Evolutionary conservation across 1,140 invertebrate genomes (phyloP), one percentile per base, ranked within the genome.

Genomic region (Hycleus phaleratus): DNA sequence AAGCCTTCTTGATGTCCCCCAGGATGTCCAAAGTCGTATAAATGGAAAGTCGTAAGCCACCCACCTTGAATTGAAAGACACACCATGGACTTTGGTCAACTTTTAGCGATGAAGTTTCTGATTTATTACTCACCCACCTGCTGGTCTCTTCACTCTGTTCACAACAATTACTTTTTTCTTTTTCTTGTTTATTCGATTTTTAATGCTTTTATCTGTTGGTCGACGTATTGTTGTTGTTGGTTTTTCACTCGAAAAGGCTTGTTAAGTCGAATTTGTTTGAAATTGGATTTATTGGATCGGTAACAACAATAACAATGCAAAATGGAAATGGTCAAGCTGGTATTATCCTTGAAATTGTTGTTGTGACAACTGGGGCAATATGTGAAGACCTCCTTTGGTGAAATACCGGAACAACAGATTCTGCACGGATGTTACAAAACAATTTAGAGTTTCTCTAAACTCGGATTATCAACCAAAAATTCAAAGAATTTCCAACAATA

Each of bases 71-170:
- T 32, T 32, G 32, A 60, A 60, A 54, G 61, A 63, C 61, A 63
- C 58, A 63, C 61, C 61, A 63, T 58, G 54, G 56, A 56, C 58
- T 51, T 38, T 40, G 44, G 44, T 42, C 40, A 38, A 49, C 39
- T 38, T 52, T 50, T 48, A 44, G 53, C 61, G 61, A 51, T 61
- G 60, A 61, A 55, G 56, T 58, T 43, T 53, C 46, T 48, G 56
- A 58, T 58, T 61, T 61, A 58, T 58, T 58, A 43, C 55, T 26
- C 45, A 50, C 56, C 61, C 61, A 58, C 61, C 58, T 46, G 58
- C 61, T 54, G 58, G 46, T 60, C 49, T 43, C 49, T 53, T 56
- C 50, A 63, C 61, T 32, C 32, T 32, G 4, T 32, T 7, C 4
- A 32, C 32, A 32, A 32, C 32, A 32, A 32, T 32, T 4, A 32